Base-by-base conservation (phyloP, 2,797 vertebrate species). In the Sebastes miniatus region DNA sequence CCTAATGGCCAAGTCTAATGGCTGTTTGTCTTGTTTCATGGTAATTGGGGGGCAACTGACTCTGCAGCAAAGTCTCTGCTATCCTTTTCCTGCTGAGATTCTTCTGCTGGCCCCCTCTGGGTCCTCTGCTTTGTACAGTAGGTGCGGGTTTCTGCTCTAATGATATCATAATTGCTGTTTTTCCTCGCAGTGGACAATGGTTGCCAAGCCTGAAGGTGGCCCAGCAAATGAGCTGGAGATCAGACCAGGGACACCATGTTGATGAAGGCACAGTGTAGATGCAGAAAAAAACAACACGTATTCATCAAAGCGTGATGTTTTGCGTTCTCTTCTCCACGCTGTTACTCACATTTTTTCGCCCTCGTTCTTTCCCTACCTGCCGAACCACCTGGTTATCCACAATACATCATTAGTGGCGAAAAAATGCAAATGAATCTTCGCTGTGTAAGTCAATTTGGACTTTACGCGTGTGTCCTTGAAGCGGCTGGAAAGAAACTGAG, bases 1-100 rank as follows among this genome's bases (percentile, higher is more conserved):
- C 89, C 91, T 94, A 94, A 94, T 93, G 90, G 90, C 61, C 86
- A 77, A 12, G 58, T 87, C 85, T 90, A 90, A 93, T 89, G 77
- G 90, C 87, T 88, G 92, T 89, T 92, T 88, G 90, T 86, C 94
- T 93, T 92, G 90, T 90, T 88, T 90, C 85, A 80, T 86, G 84
- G 89, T 95, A 96, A 96, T 94, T 95, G 94, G 92, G 86, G 80
- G 84, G 74, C 77, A 54, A 91, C 79, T 65, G 83, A 86, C 83
- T 88, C 84, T 87, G 81, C 73, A 66, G 85, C 81, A 88, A 82
- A 86, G 79, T 77, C 84, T 77, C 69, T 65, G 58, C 80, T 61
- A 36, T 82, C 61, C 39, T 76, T 85, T 85, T 83, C 85, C 86
- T 74, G 69, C 89, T 81, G 77, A 83, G 75, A 83, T 83, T 83